Evolutionary conservation across 2,113 vertebrate genomes (phyloP), one percentile per base, ranked within the genome.

Genomic region (Leucosticte australis): DNA sequence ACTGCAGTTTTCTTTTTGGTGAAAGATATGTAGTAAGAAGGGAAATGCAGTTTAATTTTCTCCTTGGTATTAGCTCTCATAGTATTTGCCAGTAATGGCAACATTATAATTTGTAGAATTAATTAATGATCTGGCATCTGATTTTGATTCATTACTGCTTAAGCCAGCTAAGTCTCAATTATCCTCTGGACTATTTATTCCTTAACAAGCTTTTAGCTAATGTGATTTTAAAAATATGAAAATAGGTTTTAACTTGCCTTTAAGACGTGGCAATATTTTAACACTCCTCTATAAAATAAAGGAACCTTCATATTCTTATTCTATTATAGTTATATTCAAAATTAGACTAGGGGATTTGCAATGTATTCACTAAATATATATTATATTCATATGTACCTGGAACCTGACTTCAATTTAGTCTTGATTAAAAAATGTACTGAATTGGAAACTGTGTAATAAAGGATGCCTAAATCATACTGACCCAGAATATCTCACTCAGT

Each of bases 61-160:
- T 94, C 60, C 91, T 90, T 95, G 65, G 50, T 97, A 96, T 94
- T 97, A 94, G 68, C 93, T 89, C 90, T 84, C 74, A 75, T 26
- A 94, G 90, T 92, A 94, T 89, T 96, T 95, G 73, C 91, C 84
- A 91, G 94, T 90, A 95, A 94, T 68, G 82, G 89, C 91, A 97
- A 97, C 95, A 94, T 94, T 95, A 93, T 96, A 92, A 97, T 97
- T 97, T 97, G 96, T 95, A 95, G 95, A 96, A 97, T 97, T 97
- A 97, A 97, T 97, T 97, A 97, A 97, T 97, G 95, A 96, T 96
- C 95, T 95, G 95, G 95, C 97, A 96, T 97, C 95, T 97, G 96
- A 97, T 97, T 97, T 97, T 96, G 94, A 96, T 94, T 97, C 96
- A 96, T 97, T 97, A 97, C 97, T 96, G 94, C 93, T 87, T 97